Conservation (phyloP, 2,888 invertebrate genomes). For the Oligia fasciuncula region DNA sequence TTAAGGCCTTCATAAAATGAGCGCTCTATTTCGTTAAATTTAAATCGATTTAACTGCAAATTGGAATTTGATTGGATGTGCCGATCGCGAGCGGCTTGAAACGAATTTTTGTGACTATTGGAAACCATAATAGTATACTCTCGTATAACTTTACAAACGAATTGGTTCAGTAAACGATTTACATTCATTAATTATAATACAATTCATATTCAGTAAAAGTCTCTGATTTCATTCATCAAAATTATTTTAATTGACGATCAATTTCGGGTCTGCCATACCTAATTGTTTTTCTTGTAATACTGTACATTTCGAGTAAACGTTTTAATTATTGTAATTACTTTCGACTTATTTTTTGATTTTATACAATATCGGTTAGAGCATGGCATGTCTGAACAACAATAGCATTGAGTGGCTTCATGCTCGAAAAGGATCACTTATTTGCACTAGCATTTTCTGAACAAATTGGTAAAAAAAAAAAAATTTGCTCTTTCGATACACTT, state of each 20-base stretch:
- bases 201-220: constrained; percentile 22
- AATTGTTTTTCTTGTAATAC: constrained; percentile 17
- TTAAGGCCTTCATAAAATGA: constrained; percentile 50
- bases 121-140: constrained; percentile 37
- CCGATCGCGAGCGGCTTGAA: constrained; percentile 58
- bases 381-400: not conserved
- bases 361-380: not conserved
- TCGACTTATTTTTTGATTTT: not conserved
- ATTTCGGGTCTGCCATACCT: constrained; percentile 12
- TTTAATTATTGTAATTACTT: constrained; percentile 2
- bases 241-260: constrained; percentile 46
- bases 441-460: not conserved
- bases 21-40: constrained; percentile 66
- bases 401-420: not conserved
- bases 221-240: constrained; percentile 9
- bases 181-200: constrained; percentile 46
- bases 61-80: constrained; percentile 75
- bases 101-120: constrained; percentile 60
- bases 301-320: not conserved
- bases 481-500: not conserved
- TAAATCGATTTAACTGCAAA: constrained; percentile 72
- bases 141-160: constrained; percentile 32
- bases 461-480: not conserved
- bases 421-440: not conserved
- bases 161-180: constrained; percentile 25